A percentile compares a stretch with the other conserved stretches of the same genome.
Conservation (phyloP, 1,140 invertebrate species). For the Zaprionus davidi region DNA sequence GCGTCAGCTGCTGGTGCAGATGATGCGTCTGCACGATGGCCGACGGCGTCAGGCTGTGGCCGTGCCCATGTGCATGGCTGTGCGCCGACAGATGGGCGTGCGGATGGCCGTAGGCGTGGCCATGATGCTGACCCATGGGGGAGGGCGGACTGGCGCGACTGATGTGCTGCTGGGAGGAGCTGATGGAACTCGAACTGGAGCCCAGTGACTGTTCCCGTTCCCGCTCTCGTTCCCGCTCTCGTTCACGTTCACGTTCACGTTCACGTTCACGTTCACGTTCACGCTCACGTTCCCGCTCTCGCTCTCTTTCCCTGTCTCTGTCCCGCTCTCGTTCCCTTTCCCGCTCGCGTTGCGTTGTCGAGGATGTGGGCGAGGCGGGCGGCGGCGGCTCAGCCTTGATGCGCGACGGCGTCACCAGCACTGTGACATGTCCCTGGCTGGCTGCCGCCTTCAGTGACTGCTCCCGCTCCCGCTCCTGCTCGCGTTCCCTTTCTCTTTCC, state of each 20-base stretch:
- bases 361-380: slow-evolving; percentile 78
- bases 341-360: slow-evolving; percentile 46
- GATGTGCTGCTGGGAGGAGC: slow-evolving; percentile 65
- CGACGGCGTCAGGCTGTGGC: slow-evolving; percentile 64
- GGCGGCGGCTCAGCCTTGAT: slow-evolving; percentile 80
- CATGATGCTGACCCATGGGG: slow-evolving; percentile 30
- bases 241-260: not conserved
- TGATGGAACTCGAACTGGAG: slow-evolving; percentile 65
- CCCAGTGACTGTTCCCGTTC: slow-evolving; percentile 45
- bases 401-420: slow-evolving; percentile 81
- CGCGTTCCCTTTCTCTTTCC: slow-evolving; percentile 38
- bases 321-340: slow-evolving; percentile 43
- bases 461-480: slow-evolving; percentile 65
- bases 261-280: slow-evolving; percentile 37
- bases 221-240: slow-evolving; percentile 35
- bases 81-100: slow-evolving; percentile 28
- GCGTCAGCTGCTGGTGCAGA: slow-evolving; percentile 78
- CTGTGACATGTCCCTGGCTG: slow-evolving; percentile 80
- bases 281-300: slow-evolving; percentile 19
- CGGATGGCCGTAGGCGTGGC: slow-evolving; percentile 26
- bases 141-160: slow-evolving; percentile 67
- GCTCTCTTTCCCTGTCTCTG: slow-evolving; percentile 27
- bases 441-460: slow-evolving; percentile 78
- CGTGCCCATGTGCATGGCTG: slow-evolving; percentile 43
- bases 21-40: slow-evolving; percentile 78